Conservation (phyloP, 2,113 vertebrate genomes). For the Psammodynastes pulverulentus region DNA sequence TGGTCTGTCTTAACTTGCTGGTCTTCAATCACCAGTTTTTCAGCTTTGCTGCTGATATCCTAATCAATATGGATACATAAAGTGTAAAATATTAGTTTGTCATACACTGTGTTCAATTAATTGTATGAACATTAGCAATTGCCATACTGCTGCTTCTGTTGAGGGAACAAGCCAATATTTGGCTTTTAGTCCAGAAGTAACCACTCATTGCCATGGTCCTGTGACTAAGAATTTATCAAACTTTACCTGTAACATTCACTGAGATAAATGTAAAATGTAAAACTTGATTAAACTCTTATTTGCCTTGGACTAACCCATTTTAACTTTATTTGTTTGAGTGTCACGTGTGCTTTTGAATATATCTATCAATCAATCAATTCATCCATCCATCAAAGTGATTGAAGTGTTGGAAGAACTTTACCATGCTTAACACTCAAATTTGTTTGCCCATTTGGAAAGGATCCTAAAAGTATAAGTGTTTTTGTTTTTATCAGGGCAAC, state of each 20-base stretch:
- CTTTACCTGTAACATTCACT: neutral
- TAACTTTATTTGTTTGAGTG: neutral
- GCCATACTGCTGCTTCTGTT: neutral
- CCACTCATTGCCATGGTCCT: neutral
- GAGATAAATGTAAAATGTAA: neutral
- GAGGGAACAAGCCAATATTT: neutral
- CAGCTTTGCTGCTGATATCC: conserved; percentile 51
- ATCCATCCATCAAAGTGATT: neutral
- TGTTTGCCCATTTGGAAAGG: neutral
- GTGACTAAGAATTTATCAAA: neutral
- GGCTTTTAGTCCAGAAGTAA: neutral
- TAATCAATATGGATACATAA: conserved; percentile 10
- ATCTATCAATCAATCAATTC: neutral
- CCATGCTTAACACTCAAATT: neutral
- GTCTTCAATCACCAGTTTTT: conserved; percentile 17
- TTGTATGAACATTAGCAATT: neutral
- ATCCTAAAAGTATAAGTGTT: neutral
- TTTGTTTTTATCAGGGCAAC: no score
- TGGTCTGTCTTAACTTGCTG: conserved; percentile 52
- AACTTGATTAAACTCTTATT: neutral
- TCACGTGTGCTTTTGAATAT: neutral
- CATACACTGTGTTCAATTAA: neutral
- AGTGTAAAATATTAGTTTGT: neutral
- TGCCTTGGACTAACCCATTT: neutral
- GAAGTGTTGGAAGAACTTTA: neutral